A percentile compares a stretch with the other conserved stretches of the same genome.
These are phyloP conservation scores for Myripristis murdjan DNA, from an alignment of 2,797 vertebrate genomes.

Conservation along the genomic window DNA sequence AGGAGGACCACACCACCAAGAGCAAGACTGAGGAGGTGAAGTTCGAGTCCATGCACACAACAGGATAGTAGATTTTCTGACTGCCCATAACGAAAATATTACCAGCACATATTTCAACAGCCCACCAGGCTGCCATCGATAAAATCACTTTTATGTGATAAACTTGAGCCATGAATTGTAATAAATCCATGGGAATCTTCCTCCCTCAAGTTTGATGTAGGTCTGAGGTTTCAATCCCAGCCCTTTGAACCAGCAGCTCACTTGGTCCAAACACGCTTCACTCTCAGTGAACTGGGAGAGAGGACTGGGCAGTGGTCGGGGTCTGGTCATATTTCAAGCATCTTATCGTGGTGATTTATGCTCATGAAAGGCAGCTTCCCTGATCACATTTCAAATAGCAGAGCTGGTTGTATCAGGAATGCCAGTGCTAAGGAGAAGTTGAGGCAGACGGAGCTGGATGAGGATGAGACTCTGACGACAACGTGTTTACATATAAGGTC, in stretches of 20 bases:
- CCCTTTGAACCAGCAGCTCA: conserved; percentile 23
- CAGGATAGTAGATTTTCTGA: conserved; percentile 26
- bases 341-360: conserved; percentile 46
- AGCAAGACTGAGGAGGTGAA: conserved; percentile 42
- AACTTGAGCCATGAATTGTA: conserved; percentile 34
- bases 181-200: conserved; percentile 43
- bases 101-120: conserved; percentile 39
- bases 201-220: conserved; percentile 21
- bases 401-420: conserved; percentile 24
- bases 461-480: conserved; percentile 13
- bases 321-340: conserved; percentile 43
- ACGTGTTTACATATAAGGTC: conserved; percentile 1
- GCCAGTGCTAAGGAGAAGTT: neutral
- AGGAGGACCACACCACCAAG: conserved; percentile 49
- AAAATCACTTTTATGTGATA: conserved; percentile 50
- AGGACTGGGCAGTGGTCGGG: conserved; percentile 26
- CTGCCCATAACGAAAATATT: conserved; percentile 45
- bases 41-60: conserved; percentile 47
- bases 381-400: conserved; percentile 50
- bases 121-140: conserved; percentile 34
- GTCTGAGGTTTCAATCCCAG: conserved; percentile 8
- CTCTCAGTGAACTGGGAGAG: conserved; percentile 19
- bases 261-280: conserved; percentile 20
- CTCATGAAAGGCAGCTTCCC: conserved; percentile 54
- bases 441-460: neutral